Conservation (phyloP, 2,113 vertebrate genomes). For the Semicossyphus pulcher region DNA sequence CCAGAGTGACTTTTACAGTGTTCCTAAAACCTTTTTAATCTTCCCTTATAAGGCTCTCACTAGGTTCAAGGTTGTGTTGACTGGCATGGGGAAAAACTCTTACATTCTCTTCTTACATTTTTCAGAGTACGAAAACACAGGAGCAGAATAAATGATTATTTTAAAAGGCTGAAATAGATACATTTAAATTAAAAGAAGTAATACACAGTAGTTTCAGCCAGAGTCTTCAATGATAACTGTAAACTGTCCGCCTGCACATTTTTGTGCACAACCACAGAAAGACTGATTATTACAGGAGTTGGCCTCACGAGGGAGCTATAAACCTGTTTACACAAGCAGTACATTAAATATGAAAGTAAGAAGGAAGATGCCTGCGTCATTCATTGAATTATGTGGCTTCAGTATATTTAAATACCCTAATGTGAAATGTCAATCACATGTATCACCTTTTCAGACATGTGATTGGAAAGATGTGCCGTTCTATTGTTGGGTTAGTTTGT, state of each 20-base stretch:
- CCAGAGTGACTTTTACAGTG: neutral
- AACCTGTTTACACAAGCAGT: conserved; percentile 1
- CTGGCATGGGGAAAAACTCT: neutral
- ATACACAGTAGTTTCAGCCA: neutral
- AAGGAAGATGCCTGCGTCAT: conserved; percentile 44
- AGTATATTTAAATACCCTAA: conserved; percentile 20
- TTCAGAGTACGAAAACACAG: neutral
- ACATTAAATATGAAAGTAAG: conserved; percentile 50
- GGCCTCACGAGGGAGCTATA: conserved; percentile 56
- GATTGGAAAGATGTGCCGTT: conserved; percentile 33
- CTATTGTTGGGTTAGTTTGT: neutral
- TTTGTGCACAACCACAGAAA: neutral
- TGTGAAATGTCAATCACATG: conserved; percentile 19
- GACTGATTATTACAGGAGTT: neutral
- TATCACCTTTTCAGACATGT: conserved; percentile 19
- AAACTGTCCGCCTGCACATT: too few species aligned
- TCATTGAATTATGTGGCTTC: conserved; percentile 39
- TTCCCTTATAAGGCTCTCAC: neutral
- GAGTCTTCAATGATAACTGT: neutral
- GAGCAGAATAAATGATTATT: neutral
- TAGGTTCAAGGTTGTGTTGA: neutral
- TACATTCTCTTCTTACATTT: neutral
- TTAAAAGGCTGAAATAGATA: neutral
- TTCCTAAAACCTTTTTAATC: neutral
- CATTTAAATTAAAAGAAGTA: neutral